Conservation (phyloP, 2,888 invertebrate genomes). For the Ochlodes sylvanus region DNA sequence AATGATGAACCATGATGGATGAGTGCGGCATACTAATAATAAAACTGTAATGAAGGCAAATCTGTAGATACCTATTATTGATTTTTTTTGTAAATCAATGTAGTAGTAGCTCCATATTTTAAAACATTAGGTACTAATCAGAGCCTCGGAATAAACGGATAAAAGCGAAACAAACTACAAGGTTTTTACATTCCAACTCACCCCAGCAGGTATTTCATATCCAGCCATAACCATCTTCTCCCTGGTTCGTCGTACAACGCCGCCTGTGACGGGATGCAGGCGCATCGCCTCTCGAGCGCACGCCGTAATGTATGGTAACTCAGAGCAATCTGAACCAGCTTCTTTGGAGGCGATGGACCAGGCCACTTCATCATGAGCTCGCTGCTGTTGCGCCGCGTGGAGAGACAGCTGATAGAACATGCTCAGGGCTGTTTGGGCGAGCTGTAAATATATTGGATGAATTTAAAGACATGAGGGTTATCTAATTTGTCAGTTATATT, state of each 20-base stretch:
- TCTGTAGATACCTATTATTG: too few relatives aligned
- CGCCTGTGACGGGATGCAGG: conserved; percentile 75
- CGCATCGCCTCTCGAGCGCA: conserved; percentile 68
- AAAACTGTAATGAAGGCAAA: too few relatives aligned
- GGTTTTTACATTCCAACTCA: conserved; percentile 50
- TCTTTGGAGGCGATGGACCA: conserved; percentile 66
- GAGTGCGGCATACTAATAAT: too few relatives aligned
- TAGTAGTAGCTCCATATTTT: too few relatives aligned
- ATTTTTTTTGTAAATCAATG: too few relatives aligned
- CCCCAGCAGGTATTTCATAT: conserved; percentile 74
- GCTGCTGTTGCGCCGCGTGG: conserved; percentile 74
- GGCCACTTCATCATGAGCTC: conserved; percentile 71
- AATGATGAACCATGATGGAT: neutral
- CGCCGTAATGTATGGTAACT: conserved; percentile 64
- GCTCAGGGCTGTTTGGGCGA: conserved; percentile 72
- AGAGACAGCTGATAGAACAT: conserved; percentile 75
- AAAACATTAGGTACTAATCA: too few relatives aligned
- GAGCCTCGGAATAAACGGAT: too few relatives aligned
- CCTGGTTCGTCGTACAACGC: conserved; percentile 67
- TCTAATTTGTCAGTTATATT: too few relatives aligned
- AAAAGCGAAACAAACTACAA: too few relatives aligned
- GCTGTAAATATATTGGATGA: conserved; percentile 50
- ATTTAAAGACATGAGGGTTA: neutral
- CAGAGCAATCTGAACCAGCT: conserved; percentile 57
- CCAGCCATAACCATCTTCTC: conserved; percentile 66